Evolutionary conservation across 2,113 vertebrate species (phyloP).

Genomic region (Oryzias celebensis): DNA sequence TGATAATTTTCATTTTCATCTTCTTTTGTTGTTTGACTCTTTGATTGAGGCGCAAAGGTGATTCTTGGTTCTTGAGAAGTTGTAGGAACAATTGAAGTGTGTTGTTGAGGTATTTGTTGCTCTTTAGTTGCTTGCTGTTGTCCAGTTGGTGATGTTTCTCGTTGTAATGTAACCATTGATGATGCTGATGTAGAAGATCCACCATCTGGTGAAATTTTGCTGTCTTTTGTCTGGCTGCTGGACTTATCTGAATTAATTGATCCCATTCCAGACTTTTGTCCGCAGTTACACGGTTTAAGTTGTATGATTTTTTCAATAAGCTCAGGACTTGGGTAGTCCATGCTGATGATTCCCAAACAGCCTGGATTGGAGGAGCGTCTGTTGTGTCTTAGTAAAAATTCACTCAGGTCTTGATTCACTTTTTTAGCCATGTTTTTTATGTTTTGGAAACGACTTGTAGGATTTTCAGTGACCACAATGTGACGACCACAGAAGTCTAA

Average conservation of each 20-base stretch:
- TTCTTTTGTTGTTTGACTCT: background rate
- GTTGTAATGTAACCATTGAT: too few species aligned
- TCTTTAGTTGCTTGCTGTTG: background rate
- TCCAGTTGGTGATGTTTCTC: background rate
- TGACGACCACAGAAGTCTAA: constrained; percentile 28
- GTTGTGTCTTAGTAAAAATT: constrained; percentile 16
- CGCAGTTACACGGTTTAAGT: constrained; percentile 36
- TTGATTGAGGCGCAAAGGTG: background rate
- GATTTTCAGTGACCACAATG: constrained; percentile 39
- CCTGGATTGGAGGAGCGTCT: background rate
- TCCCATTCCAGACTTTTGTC: background rate
- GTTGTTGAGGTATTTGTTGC: background rate
- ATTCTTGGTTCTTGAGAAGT: background rate
- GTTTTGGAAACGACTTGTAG: accelerated
- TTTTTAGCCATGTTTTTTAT: background rate
- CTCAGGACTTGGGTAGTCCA: constrained; percentile 56
- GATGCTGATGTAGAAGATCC: too few species aligned
- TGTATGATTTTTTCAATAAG: constrained; percentile 53
- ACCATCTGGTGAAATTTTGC: too few species aligned
- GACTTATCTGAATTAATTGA: accelerated
- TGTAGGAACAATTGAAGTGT: background rate
- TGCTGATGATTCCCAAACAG: constrained; percentile 63
- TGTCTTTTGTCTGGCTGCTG: too few species aligned
- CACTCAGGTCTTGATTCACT: constrained; percentile 35
- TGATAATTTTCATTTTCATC: background rate